phyloP scores from a whole-genome alignment of 2,888 invertebrate species.

The Diarsia rubi region DNA sequence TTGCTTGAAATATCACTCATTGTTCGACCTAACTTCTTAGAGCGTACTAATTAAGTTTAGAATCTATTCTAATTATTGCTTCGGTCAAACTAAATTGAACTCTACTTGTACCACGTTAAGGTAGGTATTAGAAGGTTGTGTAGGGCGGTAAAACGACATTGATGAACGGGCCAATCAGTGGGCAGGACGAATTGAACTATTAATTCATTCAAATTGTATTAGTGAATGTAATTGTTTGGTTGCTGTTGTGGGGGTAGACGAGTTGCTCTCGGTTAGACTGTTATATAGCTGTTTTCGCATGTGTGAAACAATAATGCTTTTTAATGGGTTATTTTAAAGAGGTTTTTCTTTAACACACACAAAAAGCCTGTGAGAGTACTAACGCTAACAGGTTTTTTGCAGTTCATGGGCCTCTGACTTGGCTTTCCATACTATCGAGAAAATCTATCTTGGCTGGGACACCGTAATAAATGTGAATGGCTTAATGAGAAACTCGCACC shows the following conservation, averaged over 20 bases:
- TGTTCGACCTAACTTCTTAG: conserved; percentile 56
- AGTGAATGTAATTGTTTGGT: conserved; percentile 72
- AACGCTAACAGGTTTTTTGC: too few species aligned
- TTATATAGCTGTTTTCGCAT: neutral
- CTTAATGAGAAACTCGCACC: too few species aligned
- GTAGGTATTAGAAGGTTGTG: conserved; percentile 34
- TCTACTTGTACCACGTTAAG: neutral
- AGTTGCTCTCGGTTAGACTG: neutral
- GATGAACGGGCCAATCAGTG: conserved; percentile 76
- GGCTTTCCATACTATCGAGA: too few species aligned
- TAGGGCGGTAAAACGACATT: conserved; percentile 66
- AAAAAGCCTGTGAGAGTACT: too few species aligned
- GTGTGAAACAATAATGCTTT: neutral
- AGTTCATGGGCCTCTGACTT: too few species aligned
- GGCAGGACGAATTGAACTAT: conserved; percentile 72
- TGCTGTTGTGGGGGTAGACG: conserved; percentile 34
- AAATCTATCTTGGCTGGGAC: too few species aligned
- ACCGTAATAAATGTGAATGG: too few species aligned
- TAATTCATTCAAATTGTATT: conserved; percentile 75
- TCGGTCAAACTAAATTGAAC: conserved; percentile 5
- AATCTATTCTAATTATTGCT: conserved; percentile 58
- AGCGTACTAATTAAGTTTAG: conserved; percentile 62
- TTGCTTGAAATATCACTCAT: conserved; percentile 50
- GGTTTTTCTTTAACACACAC: too few species aligned
- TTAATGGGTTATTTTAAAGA: too few species aligned